Conservation (phyloP, 1,140 invertebrate genomes). For the Pararge aegeria region DNA sequence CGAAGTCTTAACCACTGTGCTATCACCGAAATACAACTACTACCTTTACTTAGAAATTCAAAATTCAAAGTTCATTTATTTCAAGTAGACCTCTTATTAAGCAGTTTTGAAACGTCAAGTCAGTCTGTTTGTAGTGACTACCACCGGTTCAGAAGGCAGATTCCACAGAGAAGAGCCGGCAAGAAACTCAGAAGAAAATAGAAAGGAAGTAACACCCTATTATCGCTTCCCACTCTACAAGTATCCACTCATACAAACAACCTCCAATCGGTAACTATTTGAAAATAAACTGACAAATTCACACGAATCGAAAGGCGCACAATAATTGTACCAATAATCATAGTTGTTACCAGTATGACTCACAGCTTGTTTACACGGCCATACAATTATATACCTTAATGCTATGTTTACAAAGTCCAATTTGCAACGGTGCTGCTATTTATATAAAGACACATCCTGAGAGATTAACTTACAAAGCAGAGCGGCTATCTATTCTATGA, state of each 20-base stretch:
- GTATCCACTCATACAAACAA: constrained; percentile 17
- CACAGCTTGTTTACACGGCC: constrained; percentile 5
- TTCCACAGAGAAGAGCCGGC: too few relatives aligned
- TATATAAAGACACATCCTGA: not conserved
- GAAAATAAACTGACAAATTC: constrained; percentile 30
- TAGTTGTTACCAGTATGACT: constrained; percentile 26
- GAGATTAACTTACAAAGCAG: not conserved
- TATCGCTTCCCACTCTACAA: constrained; percentile 8
- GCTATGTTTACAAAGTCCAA: not conserved
- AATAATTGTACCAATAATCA: constrained; percentile 33
- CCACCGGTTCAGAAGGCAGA: too few relatives aligned
- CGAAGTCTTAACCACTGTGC: too few relatives aligned
- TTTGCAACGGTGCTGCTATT: not conserved
- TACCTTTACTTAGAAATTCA: too few relatives aligned
- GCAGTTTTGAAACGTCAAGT: too few relatives aligned
- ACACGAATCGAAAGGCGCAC: constrained; percentile 23
- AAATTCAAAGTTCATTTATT: too few relatives aligned
- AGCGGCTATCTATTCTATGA: too few relatives aligned
- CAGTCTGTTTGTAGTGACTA: too few relatives aligned
- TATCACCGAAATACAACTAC: too few relatives aligned
- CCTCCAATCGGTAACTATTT: not conserved
- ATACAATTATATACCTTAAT: constrained; percentile 1
- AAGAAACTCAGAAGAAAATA: too few relatives aligned
- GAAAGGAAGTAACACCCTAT: not conserved
- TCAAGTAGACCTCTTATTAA: too few relatives aligned